Percentiles rank a stretch among this genome's conserved stretches.
Conservation (phyloP, 2,113 vertebrate species). For the Boulengeromyrus knoepffleri region DNA sequence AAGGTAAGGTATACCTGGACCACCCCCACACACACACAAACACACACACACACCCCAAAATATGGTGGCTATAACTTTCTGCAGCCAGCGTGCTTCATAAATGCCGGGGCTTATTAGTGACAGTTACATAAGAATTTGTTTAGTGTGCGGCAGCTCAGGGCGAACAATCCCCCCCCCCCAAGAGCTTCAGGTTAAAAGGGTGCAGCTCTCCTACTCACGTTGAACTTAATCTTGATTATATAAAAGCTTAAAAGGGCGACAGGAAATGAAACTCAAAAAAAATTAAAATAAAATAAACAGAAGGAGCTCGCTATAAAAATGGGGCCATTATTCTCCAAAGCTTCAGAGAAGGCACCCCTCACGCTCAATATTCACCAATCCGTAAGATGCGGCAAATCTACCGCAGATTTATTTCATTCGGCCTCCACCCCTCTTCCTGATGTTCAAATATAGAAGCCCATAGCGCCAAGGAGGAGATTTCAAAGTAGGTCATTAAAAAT, state of each 20-base stretch:
- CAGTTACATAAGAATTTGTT: not conserved
- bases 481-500: conserved; percentile 45
- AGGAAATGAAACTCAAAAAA: not conserved
- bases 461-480: conserved; percentile 31
- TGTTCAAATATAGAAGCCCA: conserved; percentile 16
- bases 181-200: conserved; percentile 8
- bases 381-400: conserved; percentile 25
- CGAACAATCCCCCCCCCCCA: not conserved
- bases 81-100: not conserved
- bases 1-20: not conserved
- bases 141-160: not conserved
- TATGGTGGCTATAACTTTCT: too few relatives aligned
- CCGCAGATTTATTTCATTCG: conserved; percentile 15
- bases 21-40: not conserved
- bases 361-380: conserved; percentile 25
- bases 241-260: not conserved
- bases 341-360: conserved; percentile 3
- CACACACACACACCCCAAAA: not conserved
- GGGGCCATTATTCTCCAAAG: conserved; percentile 22
- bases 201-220: not conserved
- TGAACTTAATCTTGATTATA: not conserved
- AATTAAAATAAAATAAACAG: not conserved
- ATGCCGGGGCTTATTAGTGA: not conserved
- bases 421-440: conserved; percentile 12
- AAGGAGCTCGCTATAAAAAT: not conserved